These are phyloP conservation scores for Adelphocoris suturalis DNA, from an alignment of 2,888 invertebrate species.

Conservation along the genomic window DNA sequence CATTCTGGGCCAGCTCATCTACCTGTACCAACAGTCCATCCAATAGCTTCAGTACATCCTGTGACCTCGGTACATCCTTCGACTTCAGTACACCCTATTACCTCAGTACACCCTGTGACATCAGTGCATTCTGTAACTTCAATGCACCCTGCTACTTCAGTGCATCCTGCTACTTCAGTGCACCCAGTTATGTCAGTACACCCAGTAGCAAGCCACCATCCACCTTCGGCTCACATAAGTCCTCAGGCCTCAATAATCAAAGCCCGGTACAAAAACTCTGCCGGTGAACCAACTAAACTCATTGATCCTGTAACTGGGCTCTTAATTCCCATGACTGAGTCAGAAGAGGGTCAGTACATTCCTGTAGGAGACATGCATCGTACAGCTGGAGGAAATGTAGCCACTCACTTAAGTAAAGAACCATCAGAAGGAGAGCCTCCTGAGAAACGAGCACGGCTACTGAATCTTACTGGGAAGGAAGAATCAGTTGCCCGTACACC, in stretches of 20 bases:
- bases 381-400: slow-evolving; percentile 61
- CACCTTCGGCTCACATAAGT: slow-evolving; percentile 79
- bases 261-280: slow-evolving; percentile 37
- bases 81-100: slow-evolving; percentile 36
- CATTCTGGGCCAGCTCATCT: slow-evolving; percentile 41
- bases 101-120: background rate
- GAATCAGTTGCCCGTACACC: slow-evolving; percentile 62
- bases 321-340: slow-evolving; percentile 85
- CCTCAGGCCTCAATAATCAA: slow-evolving; percentile 50
- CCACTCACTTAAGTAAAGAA: slow-evolving; percentile 63
- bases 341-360: slow-evolving; percentile 85
- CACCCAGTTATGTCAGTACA: slow-evolving; percentile 59
- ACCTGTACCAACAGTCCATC: background rate
- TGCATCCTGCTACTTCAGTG: background rate
- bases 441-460: slow-evolving; percentile 73
- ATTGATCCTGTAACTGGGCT: slow-evolving; percentile 88
- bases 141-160: slow-evolving; percentile 44
- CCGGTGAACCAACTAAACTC: slow-evolving; percentile 83
- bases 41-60: background rate
- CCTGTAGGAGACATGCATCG: slow-evolving; percentile 79
- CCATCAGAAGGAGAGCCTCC: slow-evolving; percentile 74
- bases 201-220: slow-evolving; percentile 76
- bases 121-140: slow-evolving; percentile 7
- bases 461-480: slow-evolving; percentile 63
- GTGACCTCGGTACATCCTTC: background rate